Conservation (phyloP, 2,888 invertebrate genomes). For the Galeruca laticollis region DNA sequence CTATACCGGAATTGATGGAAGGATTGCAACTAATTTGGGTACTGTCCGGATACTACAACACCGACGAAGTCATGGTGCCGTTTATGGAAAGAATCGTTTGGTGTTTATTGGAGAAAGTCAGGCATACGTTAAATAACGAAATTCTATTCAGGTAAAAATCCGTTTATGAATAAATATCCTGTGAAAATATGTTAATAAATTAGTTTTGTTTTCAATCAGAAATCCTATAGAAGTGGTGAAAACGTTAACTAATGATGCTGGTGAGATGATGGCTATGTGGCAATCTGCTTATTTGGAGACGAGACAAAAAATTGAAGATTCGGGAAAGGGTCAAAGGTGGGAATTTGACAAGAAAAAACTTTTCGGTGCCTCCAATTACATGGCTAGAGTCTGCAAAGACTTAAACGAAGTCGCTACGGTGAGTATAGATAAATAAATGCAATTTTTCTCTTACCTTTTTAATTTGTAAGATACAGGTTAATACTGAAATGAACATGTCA, state of each 20-base stretch:
- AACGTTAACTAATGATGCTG: constrained; percentile 70
- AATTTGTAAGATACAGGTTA: too few species aligned
- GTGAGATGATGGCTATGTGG: constrained; percentile 80
- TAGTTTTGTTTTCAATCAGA: constrained; percentile 31
- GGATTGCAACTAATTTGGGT: constrained; percentile 93
- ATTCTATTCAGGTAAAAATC: constrained; percentile 78
- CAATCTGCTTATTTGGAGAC: constrained; percentile 81
- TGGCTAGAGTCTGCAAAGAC: constrained; percentile 83
- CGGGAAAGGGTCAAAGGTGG: constrained; percentile 90
- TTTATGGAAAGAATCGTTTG: constrained; percentile 86
- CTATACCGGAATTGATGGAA: constrained; percentile 84
- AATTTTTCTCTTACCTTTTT: too few species aligned
- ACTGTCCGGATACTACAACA: constrained; percentile 85
- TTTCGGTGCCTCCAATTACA: constrained; percentile 88
- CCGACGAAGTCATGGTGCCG: constrained; percentile 88
- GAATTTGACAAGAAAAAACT: constrained; percentile 88
- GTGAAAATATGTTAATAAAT: too few species aligned
- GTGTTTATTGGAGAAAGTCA: constrained; percentile 83
- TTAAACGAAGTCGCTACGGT: constrained; percentile 83
- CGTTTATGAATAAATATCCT: constrained; percentile 6
- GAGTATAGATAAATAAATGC: too few species aligned
- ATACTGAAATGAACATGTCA: too few species aligned
- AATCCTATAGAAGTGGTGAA: constrained; percentile 52
- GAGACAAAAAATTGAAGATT: constrained; percentile 85
- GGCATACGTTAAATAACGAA: constrained; percentile 76